Evolutionary conservation across 2,797 vertebrate species (phyloP).

Genomic region (Rousettus madagascariensis): DNA sequence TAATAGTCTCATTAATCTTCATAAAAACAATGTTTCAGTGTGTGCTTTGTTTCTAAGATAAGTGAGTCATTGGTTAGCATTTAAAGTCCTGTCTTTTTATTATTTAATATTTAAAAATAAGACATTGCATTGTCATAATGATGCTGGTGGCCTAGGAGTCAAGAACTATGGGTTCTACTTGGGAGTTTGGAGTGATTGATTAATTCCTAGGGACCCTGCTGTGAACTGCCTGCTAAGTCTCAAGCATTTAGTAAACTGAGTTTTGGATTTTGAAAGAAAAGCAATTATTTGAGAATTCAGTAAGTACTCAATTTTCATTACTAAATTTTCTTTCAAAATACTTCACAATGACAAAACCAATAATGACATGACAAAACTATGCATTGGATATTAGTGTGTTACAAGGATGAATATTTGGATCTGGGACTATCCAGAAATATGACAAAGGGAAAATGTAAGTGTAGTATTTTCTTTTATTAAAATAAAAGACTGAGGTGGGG

Average conservation of each 20-base stretch:
- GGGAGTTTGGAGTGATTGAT: background rate
- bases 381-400: background rate
- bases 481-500: background rate
- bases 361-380: background rate
- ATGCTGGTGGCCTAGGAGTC: background rate
- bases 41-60: background rate
- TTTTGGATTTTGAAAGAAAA: constrained; percentile 7
- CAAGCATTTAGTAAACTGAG: background rate
- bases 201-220: background rate
- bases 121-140: background rate
- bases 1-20: background rate
- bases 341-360: background rate
- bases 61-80: background rate
- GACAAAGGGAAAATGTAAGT: background rate
- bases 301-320: background rate
- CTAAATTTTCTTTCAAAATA: background rate
- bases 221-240: background rate
- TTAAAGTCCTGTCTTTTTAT: background rate
- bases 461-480: background rate
- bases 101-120: background rate
- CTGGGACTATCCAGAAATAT: background rate
- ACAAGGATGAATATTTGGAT: background rate
- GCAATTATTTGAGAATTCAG: background rate
- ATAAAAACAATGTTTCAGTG: background rate
- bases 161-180: background rate